Percentiles rank a stretch among this genome's conserved stretches.
These are phyloP conservation scores for Drosophila nr. perissopoda DNA, from an alignment of 2,888 invertebrate genomes.

Conservation along the genomic window DNA sequence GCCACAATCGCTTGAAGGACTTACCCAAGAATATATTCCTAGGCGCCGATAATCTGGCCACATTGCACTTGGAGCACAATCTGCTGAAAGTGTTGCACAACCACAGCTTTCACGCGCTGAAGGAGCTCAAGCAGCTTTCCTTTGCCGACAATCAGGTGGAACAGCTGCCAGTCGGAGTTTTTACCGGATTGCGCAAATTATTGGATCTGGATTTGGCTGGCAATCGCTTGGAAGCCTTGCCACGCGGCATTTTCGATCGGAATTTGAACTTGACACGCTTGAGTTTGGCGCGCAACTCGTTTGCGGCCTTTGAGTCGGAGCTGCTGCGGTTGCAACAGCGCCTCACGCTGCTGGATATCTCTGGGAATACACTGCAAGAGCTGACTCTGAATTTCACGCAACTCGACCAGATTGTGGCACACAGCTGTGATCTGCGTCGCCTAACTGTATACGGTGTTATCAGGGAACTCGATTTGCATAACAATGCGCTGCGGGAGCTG, in stretches of 20 bases:
- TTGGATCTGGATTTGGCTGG: slow-evolving; percentile 78
- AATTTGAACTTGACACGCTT: slow-evolving; percentile 81
- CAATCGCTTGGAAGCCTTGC: slow-evolving; percentile 75
- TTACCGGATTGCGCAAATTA: slow-evolving; percentile 76
- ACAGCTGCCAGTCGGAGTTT: slow-evolving; percentile 70
- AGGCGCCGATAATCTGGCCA: slow-evolving; percentile 83
- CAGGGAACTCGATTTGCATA: slow-evolving; percentile 79
- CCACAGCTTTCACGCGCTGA: slow-evolving; percentile 82
- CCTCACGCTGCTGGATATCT: slow-evolving; percentile 77
- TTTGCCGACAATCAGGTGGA: slow-evolving; percentile 78
- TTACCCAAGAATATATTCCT: slow-evolving; percentile 83
- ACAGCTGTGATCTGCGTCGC: slow-evolving; percentile 81
- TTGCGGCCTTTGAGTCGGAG: slow-evolving; percentile 81
- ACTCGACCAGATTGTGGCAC: slow-evolving; percentile 70
- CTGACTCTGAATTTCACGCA: slow-evolving; percentile 78
- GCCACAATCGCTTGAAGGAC: slow-evolving; percentile 78
- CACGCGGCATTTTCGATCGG: slow-evolving; percentile 79
- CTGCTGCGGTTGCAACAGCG: slow-evolving; percentile 77
- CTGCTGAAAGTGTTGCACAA: slow-evolving; percentile 75
- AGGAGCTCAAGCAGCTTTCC: slow-evolving; percentile 81
- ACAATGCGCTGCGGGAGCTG: slow-evolving; percentile 82
- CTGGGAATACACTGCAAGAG: slow-evolving; percentile 81
- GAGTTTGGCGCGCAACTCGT: slow-evolving; percentile 76
- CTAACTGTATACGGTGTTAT: slow-evolving; percentile 78
- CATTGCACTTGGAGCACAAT: slow-evolving; percentile 75